These are phyloP conservation scores for Lasioglossum morio DNA, from an alignment of 2,888 invertebrate genomes.

Conservation along the genomic window DNA sequence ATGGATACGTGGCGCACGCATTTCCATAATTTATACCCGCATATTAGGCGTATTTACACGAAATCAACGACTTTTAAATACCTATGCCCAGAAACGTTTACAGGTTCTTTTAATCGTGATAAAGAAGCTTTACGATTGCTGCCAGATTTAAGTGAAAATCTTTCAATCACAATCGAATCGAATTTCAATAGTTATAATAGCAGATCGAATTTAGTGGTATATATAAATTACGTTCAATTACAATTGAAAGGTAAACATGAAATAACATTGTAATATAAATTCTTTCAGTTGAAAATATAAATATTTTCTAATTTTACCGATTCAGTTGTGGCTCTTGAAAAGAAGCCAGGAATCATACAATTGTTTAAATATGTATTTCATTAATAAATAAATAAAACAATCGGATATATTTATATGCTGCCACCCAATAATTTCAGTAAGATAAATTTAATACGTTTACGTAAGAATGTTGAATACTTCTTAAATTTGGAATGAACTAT, in stretches of 20 bases:
- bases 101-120: background rate
- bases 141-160: background rate
- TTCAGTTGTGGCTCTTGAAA: no score
- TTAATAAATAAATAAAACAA: no score
- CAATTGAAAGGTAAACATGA: background rate
- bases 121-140: background rate
- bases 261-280: background rate
- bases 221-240: background rate
- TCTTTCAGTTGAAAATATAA: background rate
- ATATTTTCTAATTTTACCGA: no score
- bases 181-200: no score
- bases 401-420: no score
- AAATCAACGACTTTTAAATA: conserved; percentile 49
- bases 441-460: no score
- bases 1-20: background rate
- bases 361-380: background rate
- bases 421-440: no score
- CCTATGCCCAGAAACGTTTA: conserved; percentile 20
- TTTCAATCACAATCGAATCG: background rate
- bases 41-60: conserved; percentile 44
- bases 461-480: no score
- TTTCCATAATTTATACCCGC: conserved; percentile 57
- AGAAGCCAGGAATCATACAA: background rate
- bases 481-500: no score
- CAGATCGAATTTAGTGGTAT: background rate